Conservation (phyloP, 2,888 invertebrate genomes). For the Clitarchus hookeri region DNA sequence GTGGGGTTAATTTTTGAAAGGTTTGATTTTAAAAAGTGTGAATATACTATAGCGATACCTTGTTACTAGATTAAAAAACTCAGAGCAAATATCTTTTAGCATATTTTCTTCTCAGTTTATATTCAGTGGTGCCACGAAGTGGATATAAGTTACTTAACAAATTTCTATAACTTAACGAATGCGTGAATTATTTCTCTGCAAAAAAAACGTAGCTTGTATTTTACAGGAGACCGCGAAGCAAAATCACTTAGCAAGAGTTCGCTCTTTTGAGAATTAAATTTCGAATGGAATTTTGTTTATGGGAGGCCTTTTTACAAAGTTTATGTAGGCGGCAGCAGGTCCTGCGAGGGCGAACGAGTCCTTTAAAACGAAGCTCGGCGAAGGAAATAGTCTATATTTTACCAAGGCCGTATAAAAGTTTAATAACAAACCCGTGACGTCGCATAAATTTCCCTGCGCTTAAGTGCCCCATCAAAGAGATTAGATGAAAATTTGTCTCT, state of each 20-base stretch:
- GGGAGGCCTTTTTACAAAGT: neutral
- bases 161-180: too few relatives aligned
- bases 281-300: neutral
- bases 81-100: too few relatives aligned
- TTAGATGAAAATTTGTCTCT: neutral
- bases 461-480: neutral
- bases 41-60: too few relatives aligned
- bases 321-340: neutral
- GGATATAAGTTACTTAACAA: too few relatives aligned
- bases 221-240: neutral
- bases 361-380: neutral
- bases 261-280: neutral
- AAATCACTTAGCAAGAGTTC: neutral
- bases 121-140: too few relatives aligned
- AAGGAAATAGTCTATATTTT: neutral
- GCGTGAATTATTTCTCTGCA: too few relatives aligned
- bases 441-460: neutral
- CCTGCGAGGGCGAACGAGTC: neutral
- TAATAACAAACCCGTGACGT: slow-evolving; percentile 14
- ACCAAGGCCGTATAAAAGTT: neutral
- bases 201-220: too few relatives aligned
- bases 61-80: too few relatives aligned
- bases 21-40: too few relatives aligned
- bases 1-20: too few relatives aligned
- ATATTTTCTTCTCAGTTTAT: too few relatives aligned